Base-by-base conservation (phyloP, 2,888 invertebrate genomes). In the Dasypolia templi region DNA sequence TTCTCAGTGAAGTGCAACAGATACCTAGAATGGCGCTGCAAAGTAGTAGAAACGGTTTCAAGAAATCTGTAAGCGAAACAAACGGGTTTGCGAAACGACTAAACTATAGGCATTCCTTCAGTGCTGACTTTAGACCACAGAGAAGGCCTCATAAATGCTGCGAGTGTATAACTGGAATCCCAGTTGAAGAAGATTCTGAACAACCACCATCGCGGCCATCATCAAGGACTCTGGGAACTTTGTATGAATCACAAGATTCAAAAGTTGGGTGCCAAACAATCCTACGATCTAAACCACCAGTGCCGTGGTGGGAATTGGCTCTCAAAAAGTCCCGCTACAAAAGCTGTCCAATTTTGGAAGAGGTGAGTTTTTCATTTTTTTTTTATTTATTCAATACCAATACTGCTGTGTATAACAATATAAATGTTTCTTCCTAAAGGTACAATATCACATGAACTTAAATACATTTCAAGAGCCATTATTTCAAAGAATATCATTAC, bases 261-360 rank as follows among this genome's bases (percentile, higher is more conserved):
- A 97, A 97, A 92, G 96, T 97, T 77, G 97, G 97, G 51, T 97
- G 97, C 86, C 97, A 97, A 92, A 97, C 97, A 4, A 97, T 97
- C 55, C 92, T 97, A 65, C 94, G 97, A 51, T 96, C 97, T 74
- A 97, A 97, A 88, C 98, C 98, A 46, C 97, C 97, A 74, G 97
- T 98, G 80, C 98, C 98, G 0, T 98, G 98, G 98, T 98, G 98
- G 97, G 98, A 98, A 94, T 93, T 98, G 87, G 98, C 98, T 56
- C 98, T 98, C 66, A 97, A 97, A 87, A 97, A 98, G 84, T 97
- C 97, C 88, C 97, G 98, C 82, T 98, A 98, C 85, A 97, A 98
- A 89, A 98, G 98, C 89, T 98, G 98, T 92, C 98, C 98, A 63
- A 97, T 98, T 81, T 96, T 98, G 83, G 97, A 98, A 96, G 97